Percentiles rank a stretch among this genome's conserved stretches.
These are phyloP conservation scores for Pristionchus mayeri DNA, from an alignment of 2,888 invertebrate genomes.

Conservation along the genomic window DNA sequence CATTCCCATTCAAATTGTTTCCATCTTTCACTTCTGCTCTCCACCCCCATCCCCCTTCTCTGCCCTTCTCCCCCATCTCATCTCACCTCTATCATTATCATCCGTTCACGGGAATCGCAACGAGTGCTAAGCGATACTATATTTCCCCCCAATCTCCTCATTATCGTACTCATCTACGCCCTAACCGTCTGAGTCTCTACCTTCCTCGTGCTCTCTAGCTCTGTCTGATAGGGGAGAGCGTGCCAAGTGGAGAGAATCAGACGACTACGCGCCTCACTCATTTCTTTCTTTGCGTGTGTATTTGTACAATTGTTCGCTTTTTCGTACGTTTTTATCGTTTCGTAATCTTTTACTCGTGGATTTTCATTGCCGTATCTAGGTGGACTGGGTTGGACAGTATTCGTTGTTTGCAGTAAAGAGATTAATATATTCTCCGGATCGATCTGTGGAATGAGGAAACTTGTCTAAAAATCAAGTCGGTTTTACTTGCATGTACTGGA, in stretches of 20 bases:
- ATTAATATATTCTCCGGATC: neutral
- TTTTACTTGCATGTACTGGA: neutral
- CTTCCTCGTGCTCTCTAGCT: neutral
- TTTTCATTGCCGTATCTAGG: neutral
- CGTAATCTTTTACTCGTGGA: neutral
- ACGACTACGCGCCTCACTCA: neutral
- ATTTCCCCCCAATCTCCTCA: neutral
- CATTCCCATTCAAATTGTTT: too few relatives aligned
- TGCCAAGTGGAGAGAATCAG: neutral
- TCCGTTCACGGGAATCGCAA: neutral
- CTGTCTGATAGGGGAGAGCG: neutral
- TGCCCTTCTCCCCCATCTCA: neutral
- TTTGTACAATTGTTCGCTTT: neutral
- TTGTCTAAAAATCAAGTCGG: slow-evolving; percentile 8
- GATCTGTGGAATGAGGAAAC: neutral
- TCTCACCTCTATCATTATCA: neutral
- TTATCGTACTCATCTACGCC: too few relatives aligned
- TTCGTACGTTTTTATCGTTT: neutral
- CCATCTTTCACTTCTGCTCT: too few relatives aligned
- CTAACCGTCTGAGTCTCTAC: neutral
- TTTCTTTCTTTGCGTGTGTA: neutral
- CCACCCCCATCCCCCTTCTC: too few relatives aligned
- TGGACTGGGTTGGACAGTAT: slow-evolving; percentile 33
- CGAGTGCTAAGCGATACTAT: slow-evolving; percentile 16
- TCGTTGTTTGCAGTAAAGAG: slow-evolving; percentile 32